Base-by-base conservation (phyloP, 2,797 vertebrate species). In the Clarias pachynema region DNA sequence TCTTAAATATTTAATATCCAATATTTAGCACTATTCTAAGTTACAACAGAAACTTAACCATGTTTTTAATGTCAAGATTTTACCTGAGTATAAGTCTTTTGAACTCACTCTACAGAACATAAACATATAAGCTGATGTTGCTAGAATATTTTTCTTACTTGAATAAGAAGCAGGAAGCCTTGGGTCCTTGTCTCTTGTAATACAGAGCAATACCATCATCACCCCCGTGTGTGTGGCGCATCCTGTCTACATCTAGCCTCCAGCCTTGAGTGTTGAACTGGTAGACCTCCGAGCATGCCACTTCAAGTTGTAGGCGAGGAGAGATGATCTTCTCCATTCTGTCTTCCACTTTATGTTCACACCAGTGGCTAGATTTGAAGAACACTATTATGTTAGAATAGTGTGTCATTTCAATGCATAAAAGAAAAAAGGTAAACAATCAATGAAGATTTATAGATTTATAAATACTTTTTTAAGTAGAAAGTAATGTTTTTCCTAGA, bases 261-360 rank as follows among this genome's bases (percentile, higher is more conserved):
- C 98, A 99, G 53, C 94, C 97, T 0, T 91, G 93, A 82, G 90
- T 92, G 91, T 93, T 96, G 88, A 94, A 97, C 87, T 93, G 96
- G 89, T 96, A 96, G 31, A 98, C 91, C 26, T 92, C 89, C 16
- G 96, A 88, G 5, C 98, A 98, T 57, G 94, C 94, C 87, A 96
- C 97, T 1, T 92, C 86, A 0, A 94, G 94, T 93, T 98, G 95
- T 1, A 91, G 92, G 10, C 95, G 94, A 0, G 96, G 96, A 0
- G 86, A 91, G 57, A 97, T 87, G 72, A 96, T 91, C 40, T 90
- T 93, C 87, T 97, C 94, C 83, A 93, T 90, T 1, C 5, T 91
- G 87, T 97, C 91, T 85, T 90, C 93, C 87, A 95, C 91, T 0
- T 31, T 90, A 57, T 72, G 91, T 60, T 97, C 94, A 69, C 98